Evolutionary conservation across 2,888 invertebrate genomes (phyloP).

Genomic region (Zaprionus bogoriensis): DNA sequence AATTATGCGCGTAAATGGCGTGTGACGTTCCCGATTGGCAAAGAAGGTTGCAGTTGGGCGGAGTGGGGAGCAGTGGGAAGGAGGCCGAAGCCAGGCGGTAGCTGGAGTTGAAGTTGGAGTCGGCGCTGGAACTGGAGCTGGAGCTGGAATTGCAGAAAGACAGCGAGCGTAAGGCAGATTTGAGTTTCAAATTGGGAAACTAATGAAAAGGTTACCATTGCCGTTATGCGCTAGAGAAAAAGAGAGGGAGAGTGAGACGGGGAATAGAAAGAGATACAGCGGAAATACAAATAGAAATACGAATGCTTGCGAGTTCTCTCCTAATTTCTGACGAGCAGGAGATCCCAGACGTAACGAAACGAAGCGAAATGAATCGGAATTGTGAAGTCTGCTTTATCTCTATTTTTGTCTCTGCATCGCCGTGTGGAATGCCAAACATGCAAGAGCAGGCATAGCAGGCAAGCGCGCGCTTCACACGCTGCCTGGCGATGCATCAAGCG

Average conservation of each 20-base stretch:
- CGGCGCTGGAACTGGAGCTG: background rate
- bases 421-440: constrained; percentile 45
- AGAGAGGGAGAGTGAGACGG: background rate
- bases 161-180: constrained; percentile 52
- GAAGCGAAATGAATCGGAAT: constrained; percentile 34
- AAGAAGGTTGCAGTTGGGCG: background rate
- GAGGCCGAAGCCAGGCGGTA: no score
- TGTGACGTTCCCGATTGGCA: constrained; percentile 17
- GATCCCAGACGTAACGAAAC: constrained; percentile 11
- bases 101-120: constrained; percentile 20
- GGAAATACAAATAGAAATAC: constrained; percentile 46
- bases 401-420: background rate
- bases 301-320: constrained; percentile 25
- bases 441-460: constrained; percentile 27
- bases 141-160: constrained; percentile 16
- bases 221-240: constrained; percentile 50
- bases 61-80: no score
- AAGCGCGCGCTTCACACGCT: constrained; percentile 64
- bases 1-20: constrained; percentile 61
- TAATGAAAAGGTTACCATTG: constrained; percentile 77
- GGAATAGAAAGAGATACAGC: constrained; percentile 17
- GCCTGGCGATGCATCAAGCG: constrained; percentile 67
- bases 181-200: constrained; percentile 73
- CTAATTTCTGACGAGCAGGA: constrained; percentile 26
- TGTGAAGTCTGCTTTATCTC: background rate